Percentiles rank a stretch among this genome's conserved stretches.
Evolutionary conservation across 1,140 invertebrate species (phyloP).

Genomic region (Drosophila insularis): DNA sequence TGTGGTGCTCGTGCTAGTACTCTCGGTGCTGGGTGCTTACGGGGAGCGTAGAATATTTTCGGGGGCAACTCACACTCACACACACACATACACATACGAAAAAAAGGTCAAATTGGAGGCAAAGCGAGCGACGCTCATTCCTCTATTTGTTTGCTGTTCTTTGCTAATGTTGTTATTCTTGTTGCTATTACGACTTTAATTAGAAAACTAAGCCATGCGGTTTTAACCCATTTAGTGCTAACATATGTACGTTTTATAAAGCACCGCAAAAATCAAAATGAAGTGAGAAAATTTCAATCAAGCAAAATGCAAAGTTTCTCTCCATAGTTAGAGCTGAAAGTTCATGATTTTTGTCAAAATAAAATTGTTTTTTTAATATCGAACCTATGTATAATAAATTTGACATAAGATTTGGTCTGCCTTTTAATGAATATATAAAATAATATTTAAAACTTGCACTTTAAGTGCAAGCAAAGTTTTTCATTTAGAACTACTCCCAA

Average conservation of each 20-base stretch:
- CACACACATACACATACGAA: neutral
- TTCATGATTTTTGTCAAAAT: no score
- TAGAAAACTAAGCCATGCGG: conserved; percentile 63
- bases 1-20: neutral
- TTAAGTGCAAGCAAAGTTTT: no score
- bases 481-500: no score
- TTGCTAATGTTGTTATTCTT: conserved; percentile 56
- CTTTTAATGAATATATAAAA: no score
- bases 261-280: neutral
- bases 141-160: conserved; percentile 59
- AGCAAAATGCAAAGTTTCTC: neutral
- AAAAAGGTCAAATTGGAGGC: conserved; percentile 73
- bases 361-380: no score
- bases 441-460: no score
- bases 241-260: neutral
- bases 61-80: neutral
- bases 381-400: no score
- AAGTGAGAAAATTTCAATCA: neutral
- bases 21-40: conserved; percentile 4
- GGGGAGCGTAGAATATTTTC: conserved; percentile 5
- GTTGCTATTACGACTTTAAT: conserved; percentile 54
- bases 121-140: conserved; percentile 10
- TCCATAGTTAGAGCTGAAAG: no score
- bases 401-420: no score
- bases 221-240: conserved; percentile 49